Evolutionary conservation across 2,113 vertebrate species (phyloP), one percentile per base, ranked within the genome.

Genomic region (Conger conger): DNA sequence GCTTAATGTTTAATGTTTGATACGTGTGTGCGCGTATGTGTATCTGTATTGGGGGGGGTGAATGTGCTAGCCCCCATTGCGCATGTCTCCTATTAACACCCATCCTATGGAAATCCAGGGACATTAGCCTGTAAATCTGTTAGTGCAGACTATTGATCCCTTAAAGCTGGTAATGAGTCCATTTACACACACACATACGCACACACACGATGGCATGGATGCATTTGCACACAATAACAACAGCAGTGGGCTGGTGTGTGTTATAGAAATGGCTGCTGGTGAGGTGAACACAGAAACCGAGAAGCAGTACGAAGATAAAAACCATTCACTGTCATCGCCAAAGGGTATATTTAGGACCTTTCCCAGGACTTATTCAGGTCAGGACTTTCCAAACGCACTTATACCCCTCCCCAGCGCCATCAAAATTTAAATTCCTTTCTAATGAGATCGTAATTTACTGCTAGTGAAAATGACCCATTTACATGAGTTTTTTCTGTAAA

Each of bases 111-210:
- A 73, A 23, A 83, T 40, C 50, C 63, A 42, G 79, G 50, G 83
- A 53, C 54, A 45, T 83, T 35, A 50, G 27, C 38, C 54, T 80
- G 27, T 50, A 20, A 82, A 73, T 86, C 38, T 57, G 36, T 78
- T 35, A 86, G 60, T 82, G 77, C 45, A 87, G 45, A 45, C 27
- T 83, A 88, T 85, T 87, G 86, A 88, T 90, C 73, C 83, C 35
- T 85, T 37, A 80, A 23, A 42, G 54, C 79, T 76, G 17, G 37
- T 84, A 63, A 63, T 17, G 20, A 63, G 57, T 30, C 16, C 15
- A 50, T 54, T 35, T 11, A 68, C 54, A 30, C 68, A 13, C 81
- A 80, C 8, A 38, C n/a, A 57, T 77, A 37, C 42, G 30, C 45
- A 78, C 50, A 38, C 50, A 77, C 86, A 5, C 86, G 86, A n/a